A percentile compares a stretch with the other conserved stretches of the same genome.
phyloP scores from a whole-genome alignment of 1,140 invertebrate species.

The Zophobas morio region DNA sequence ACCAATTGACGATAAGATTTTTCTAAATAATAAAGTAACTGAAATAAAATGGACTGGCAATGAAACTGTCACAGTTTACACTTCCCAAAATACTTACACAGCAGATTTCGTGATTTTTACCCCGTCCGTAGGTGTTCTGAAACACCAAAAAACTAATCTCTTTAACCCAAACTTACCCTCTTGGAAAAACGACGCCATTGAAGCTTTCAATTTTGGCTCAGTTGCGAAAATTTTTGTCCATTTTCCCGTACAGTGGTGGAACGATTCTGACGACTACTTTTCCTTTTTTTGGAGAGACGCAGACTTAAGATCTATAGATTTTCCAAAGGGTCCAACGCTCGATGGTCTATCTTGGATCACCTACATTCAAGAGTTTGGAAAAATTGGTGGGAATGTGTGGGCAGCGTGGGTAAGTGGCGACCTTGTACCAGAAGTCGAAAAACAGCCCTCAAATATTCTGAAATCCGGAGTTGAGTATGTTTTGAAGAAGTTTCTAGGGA shows the following conservation, averaged over 20 bases:
- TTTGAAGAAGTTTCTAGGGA: slow-evolving; percentile 67
- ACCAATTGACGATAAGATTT: no score
- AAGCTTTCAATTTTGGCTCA: no score
- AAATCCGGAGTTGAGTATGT: slow-evolving; percentile 66
- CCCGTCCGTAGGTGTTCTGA: no score
- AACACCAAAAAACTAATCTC: no score
- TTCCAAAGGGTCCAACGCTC: background rate
- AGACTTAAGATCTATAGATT: background rate
- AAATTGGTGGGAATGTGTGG: slow-evolving; percentile 67
- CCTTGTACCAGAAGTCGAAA: slow-evolving; percentile 70
- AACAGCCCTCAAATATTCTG: slow-evolving; percentile 68
- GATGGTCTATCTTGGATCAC: background rate
- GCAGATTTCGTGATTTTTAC: no score
- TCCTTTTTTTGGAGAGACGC: background rate
- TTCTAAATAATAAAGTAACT: no score
- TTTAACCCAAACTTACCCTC: no score
- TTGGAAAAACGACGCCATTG: no score
- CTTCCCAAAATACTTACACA: no score
- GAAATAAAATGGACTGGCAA: no score
- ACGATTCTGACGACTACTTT: background rate
- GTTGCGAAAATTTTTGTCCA: no score
- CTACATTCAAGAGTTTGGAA: background rate
- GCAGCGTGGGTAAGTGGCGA: slow-evolving; percentile 72
- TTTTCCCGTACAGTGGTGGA: background rate
- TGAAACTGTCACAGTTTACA: no score